These are phyloP conservation scores for Drosophila punjabiensis DNA, from an alignment of 1,140 invertebrate species.

Conservation along the genomic window DNA sequence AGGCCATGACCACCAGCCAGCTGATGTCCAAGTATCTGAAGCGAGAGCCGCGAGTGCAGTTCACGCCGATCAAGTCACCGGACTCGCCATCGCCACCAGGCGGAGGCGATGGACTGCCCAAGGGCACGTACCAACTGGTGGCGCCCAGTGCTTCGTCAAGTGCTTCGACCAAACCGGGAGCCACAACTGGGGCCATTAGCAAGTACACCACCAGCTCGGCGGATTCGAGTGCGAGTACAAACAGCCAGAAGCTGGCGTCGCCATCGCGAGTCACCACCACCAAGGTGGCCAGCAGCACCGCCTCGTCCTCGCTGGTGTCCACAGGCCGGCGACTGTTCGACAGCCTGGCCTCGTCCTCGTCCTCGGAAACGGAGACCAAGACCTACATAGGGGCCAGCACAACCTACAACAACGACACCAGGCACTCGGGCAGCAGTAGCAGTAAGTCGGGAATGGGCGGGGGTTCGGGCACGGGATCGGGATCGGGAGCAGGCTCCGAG, in stretches of 20 bases:
- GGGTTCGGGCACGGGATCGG: conserved; percentile 49
- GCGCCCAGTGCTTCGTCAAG: conserved; percentile 34
- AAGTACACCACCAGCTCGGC: conserved; percentile 61
- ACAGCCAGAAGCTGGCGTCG: conserved; percentile 60
- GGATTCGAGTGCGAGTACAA: conserved; percentile 49
- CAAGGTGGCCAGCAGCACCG: conserved; percentile 48
- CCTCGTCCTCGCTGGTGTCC: conserved; percentile 71
- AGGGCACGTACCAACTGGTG: conserved; percentile 79
- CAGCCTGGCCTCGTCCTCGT: conserved; percentile 76
- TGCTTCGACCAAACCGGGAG: conserved; percentile 43
- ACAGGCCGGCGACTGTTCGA: conserved; percentile 78
- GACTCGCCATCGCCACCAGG: conserved; percentile 80
- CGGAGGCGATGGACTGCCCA: conserved; percentile 73
- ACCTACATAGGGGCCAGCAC: conserved; percentile 73
- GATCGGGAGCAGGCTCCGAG: conserved; percentile 55
- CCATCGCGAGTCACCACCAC: conserved; percentile 58
- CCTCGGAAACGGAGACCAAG: conserved; percentile 77
- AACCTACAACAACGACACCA: conserved; percentile 72
- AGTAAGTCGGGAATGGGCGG: conserved; percentile 56
- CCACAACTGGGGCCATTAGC: conserved; percentile 71
- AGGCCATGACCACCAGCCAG: conserved; percentile 83
- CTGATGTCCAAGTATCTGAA: conserved; percentile 84
- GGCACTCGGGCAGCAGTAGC: conserved; percentile 58
- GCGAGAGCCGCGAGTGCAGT: conserved; percentile 78
- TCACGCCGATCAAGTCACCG: conserved; percentile 83